Percentiles rank a stretch among this genome's conserved stretches.
phyloP scores from a whole-genome alignment of 2,797 vertebrate genomes.

The Tolypeutes matacus region DNA sequence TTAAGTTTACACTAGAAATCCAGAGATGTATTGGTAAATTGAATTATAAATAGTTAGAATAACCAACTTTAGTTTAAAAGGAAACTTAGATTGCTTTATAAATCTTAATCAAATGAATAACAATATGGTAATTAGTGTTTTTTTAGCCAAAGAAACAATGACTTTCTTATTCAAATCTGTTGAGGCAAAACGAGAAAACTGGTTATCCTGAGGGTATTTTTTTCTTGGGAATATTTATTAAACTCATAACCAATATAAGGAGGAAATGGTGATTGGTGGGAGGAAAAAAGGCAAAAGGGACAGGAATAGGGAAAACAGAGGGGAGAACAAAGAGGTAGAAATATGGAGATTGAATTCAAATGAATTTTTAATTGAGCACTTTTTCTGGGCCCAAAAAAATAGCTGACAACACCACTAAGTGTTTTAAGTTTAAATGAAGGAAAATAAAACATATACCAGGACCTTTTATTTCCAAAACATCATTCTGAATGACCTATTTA shows the following conservation, averaged over 20 bases:
- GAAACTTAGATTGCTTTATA: constrained; percentile 44
- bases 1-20: constrained; percentile 30
- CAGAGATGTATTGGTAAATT: constrained; percentile 18
- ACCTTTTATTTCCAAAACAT: constrained; percentile 68
- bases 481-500: constrained; percentile 56
- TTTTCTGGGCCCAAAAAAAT: not conserved
- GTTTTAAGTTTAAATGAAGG: constrained; percentile 63
- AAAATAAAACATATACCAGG: constrained; percentile 55
- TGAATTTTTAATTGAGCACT: constrained; percentile 48
- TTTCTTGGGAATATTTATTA: constrained; percentile 11
- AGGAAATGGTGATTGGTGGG: constrained; percentile 45
- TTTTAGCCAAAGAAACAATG: constrained; percentile 44
- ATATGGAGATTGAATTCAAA: constrained; percentile 64
- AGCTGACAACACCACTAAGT: constrained; percentile 30
- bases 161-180: constrained; percentile 59
- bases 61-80: constrained; percentile 53
- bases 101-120: constrained; percentile 44
- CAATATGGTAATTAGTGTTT: not conserved
- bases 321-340: not conserved
- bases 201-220: constrained; percentile 41
- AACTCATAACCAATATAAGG: constrained; percentile 33
- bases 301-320: not conserved
- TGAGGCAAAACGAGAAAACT: constrained; percentile 51
- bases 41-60: constrained; percentile 51
- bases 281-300: constrained; percentile 43